phyloP scores from a whole-genome alignment of 2,888 invertebrate species.

The Thereva nobilitata region DNA sequence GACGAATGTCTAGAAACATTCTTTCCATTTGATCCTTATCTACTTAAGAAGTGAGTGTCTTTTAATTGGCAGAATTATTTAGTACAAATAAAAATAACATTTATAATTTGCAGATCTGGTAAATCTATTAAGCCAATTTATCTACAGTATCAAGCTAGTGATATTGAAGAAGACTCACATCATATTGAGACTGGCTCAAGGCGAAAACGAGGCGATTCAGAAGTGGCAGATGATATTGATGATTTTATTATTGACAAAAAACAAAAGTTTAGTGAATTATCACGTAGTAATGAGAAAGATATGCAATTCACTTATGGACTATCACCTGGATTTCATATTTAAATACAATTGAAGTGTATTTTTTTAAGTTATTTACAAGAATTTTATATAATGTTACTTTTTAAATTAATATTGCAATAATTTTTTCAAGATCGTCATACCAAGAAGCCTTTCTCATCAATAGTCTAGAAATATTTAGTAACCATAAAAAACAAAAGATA shows the following conservation, averaged over 20 bases:
- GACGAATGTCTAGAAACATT: slow-evolving; percentile 65
- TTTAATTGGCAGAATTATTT: neutral
- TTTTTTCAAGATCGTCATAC: neutral
- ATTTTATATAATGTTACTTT: neutral
- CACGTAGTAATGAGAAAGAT: slow-evolving; percentile 51
- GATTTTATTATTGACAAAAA: slow-evolving; percentile 56
- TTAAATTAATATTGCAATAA: neutral
- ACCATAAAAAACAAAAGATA: too few relatives aligned
- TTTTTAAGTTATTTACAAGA: neutral
- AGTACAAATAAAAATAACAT: neutral
- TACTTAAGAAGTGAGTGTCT: slow-evolving; percentile 63
- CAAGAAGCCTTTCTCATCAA: neutral
- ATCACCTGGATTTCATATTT: slow-evolving; percentile 53
- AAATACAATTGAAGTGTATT: neutral
- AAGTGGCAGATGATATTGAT: slow-evolving; percentile 51
- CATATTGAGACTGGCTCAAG: neutral
- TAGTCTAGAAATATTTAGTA: too few relatives aligned
- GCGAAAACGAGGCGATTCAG: slow-evolving; percentile 38
- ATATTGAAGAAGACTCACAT: slow-evolving; percentile 47
- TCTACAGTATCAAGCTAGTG: slow-evolving; percentile 60
- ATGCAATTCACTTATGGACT: slow-evolving; percentile 53
- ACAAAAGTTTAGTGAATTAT: slow-evolving; percentile 49
- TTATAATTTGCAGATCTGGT: slow-evolving; percentile 52
- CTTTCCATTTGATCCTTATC: slow-evolving; percentile 91
- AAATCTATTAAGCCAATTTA: slow-evolving; percentile 59